Conservation (phyloP, 2,113 vertebrate genomes). For the Nanorana parkeri region DNA sequence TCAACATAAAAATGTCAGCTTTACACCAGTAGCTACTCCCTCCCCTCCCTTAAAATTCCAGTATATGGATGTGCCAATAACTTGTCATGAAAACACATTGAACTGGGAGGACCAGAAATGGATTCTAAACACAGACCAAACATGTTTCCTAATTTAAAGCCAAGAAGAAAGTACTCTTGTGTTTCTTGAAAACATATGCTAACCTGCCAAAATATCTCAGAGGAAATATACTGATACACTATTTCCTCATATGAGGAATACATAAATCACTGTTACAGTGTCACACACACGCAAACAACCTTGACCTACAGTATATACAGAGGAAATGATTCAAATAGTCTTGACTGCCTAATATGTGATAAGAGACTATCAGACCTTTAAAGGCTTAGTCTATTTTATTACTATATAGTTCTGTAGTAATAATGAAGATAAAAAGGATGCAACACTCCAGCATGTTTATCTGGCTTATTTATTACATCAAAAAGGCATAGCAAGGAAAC, state of each 20-base stretch:
- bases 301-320: neutral
- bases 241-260: neutral
- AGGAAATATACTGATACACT: neutral
- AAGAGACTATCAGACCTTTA: too few species aligned
- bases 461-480: too few species aligned
- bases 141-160: neutral
- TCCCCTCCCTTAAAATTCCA: neutral
- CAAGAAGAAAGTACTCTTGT: neutral
- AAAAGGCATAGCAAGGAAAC: too few species aligned
- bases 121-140: constrained; percentile 13
- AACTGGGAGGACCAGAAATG: neutral
- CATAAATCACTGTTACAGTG: neutral
- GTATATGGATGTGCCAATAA: neutral
- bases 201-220: neutral
- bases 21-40: neutral
- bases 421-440: too few species aligned
- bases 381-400: too few species aligned
- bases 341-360: too few species aligned
- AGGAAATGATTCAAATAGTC: too few species aligned
- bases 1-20: neutral
- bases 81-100: neutral
- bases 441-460: too few species aligned
- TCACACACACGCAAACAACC: neutral
- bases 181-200: constrained; percentile 11
- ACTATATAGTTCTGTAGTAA: too few species aligned